phyloP scores from a whole-genome alignment of 2,888 invertebrate species.

The Darwinula stevensoni region DNA sequence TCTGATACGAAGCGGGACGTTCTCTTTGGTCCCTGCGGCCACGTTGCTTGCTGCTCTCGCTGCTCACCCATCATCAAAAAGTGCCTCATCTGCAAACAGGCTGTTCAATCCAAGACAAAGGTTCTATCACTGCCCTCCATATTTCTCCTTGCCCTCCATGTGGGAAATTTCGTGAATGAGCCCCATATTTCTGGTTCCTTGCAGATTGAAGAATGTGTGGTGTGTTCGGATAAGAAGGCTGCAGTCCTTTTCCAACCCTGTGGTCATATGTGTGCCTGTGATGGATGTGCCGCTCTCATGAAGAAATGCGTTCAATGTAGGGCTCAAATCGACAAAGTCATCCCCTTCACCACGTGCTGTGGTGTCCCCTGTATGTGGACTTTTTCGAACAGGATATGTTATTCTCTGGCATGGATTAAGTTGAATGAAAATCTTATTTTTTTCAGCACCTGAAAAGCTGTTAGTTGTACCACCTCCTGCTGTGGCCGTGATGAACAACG shows the following conservation, averaged over 20 bases:
- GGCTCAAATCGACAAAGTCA: slow-evolving; percentile 37
- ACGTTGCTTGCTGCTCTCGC: slow-evolving; percentile 68
- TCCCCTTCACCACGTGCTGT: slow-evolving; percentile 26
- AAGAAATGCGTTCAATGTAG: slow-evolving; percentile 91
- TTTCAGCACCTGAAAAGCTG: too few relatives aligned
- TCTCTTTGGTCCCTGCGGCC: slow-evolving; percentile 65
- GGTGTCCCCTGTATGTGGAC: slow-evolving; percentile 13
- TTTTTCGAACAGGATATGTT: too few relatives aligned
- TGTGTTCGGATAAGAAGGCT: slow-evolving; percentile 78
- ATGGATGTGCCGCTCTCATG: slow-evolving; percentile 59
- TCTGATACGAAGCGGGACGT: slow-evolving; percentile 75
- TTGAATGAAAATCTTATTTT: too few relatives aligned
- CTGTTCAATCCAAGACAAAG: slow-evolving; percentile 44
- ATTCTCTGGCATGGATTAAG: too few relatives aligned
- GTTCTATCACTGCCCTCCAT: too few relatives aligned
- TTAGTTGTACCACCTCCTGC: too few relatives aligned
- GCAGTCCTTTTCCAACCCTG: slow-evolving; percentile 79
- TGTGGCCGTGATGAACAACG: too few relatives aligned
- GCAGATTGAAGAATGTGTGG: slow-evolving; percentile 78
- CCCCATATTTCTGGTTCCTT: too few relatives aligned
- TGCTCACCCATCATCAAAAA: slow-evolving; percentile 71
- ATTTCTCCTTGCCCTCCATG: too few relatives aligned
- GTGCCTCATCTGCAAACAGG: slow-evolving; percentile 68
- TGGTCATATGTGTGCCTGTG: slow-evolving; percentile 78
- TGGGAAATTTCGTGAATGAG: too few relatives aligned